A percentile compares a stretch with the other conserved stretches of the same genome.
Conservation (phyloP, 2,113 vertebrate species). For the Oncorhynchus tshawytscha region DNA sequence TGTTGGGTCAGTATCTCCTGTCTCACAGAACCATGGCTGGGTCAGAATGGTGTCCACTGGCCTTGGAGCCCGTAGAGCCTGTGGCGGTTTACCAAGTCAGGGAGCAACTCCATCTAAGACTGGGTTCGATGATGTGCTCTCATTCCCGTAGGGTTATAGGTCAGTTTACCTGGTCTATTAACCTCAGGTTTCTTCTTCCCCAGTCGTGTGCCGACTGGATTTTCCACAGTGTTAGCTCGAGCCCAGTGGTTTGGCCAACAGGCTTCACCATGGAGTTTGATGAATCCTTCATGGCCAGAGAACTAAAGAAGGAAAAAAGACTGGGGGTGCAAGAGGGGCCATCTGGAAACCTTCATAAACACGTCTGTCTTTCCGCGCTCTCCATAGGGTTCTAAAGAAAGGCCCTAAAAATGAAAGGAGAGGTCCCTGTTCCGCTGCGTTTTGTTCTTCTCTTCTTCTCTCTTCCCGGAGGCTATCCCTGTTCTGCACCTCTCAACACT, state of each 20-base stretch:
- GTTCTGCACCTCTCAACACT: constrained; percentile 35
- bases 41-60: not conserved
- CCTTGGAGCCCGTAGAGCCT: not conserved
- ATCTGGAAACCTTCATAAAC: constrained; percentile 83
- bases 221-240: constrained; percentile 51
- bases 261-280: constrained; percentile 70
- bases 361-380: constrained; percentile 76
- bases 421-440: constrained; percentile 63
- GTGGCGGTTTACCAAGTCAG: not conserved
- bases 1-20: not conserved
- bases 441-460: constrained; percentile 47
- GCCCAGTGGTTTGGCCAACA: constrained; percentile 68
- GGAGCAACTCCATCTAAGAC: constrained; percentile 6
- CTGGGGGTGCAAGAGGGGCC: constrained; percentile 70
- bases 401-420: constrained; percentile 78
- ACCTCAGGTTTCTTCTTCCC: constrained; percentile 57
- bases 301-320: constrained; percentile 67
- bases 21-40: too few relatives aligned
- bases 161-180: constrained; percentile 48
- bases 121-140: constrained; percentile 42
- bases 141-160: constrained; percentile 32
- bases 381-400: constrained; percentile 78
- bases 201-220: constrained; percentile 47
- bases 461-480: constrained; percentile 25
- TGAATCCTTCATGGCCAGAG: constrained; percentile 75